Percentiles rank a stretch among this genome's conserved stretches.
phyloP scores from a whole-genome alignment of 2,888 invertebrate species.

The Ornithoptera alexandrae region DNA sequence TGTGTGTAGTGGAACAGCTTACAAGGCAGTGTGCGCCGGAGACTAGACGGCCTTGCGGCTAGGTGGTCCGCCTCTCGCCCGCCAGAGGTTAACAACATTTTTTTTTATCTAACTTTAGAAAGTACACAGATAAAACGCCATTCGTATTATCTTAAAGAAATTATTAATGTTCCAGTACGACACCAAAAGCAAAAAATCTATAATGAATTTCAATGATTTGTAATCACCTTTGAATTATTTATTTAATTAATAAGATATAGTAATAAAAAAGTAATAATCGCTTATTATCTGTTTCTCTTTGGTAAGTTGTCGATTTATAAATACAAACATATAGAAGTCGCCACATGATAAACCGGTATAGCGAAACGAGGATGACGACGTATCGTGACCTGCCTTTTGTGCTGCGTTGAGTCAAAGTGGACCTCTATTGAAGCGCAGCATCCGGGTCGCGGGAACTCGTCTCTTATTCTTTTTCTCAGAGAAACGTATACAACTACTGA shows the following conservation, averaged over 20 bases:
- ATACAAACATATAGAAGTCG: no score
- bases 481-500: conserved; percentile 38
- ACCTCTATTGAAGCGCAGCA: conserved; percentile 36
- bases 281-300: no score
- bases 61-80: conserved; percentile 64
- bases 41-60: conserved; percentile 67
- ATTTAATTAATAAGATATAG: no score
- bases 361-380: conserved; percentile 40
- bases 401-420: conserved; percentile 44
- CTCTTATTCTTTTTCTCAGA: conserved; percentile 45
- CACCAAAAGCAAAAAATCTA: conserved; percentile 17
- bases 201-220: neutral
- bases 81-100: conserved; percentile 74
- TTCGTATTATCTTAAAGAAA: conserved; percentile 48
- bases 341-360: conserved; percentile 20
- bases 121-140: conserved; percentile 64
- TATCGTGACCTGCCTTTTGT: conserved; percentile 52
- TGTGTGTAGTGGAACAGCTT: conserved; percentile 35
- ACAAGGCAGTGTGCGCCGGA: conserved; percentile 46
- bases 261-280: no score
- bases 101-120: conserved; percentile 75
- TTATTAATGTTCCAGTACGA: conserved; percentile 35
- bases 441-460: conserved; percentile 39
- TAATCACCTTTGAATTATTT: no score
- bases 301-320: no score